Evolutionary conservation across 2,797 vertebrate genomes (phyloP), one percentile per base, ranked within the genome.

Genomic region (Champsocephalus esox): DNA sequence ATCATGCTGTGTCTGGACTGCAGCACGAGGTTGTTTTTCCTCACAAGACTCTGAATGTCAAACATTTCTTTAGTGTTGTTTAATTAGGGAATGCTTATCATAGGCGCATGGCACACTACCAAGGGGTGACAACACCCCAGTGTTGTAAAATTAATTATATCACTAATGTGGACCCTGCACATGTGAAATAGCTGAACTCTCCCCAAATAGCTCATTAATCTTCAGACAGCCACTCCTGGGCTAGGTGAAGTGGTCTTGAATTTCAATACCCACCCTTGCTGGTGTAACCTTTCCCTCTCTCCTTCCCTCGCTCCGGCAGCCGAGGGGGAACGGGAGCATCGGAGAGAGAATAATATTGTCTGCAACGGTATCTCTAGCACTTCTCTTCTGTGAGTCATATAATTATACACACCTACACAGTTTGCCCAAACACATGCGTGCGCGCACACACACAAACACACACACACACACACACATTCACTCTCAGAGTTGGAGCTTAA

Each of bases 91-190:
- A 93, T 91, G 94, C 89, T 96, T 96, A 95, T 95, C 94, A 93
- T 91, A 92, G 90, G 81, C 89, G 61, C 82, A 85, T 91, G 93
- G 87, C 87, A 87, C 3, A 24, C 85, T 77, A 93, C 82, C 87
- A 75, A 76, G 88, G 85, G 91, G 93, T 83, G 87, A 95, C 94
- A 96, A 95, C 96, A 95, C 91, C 92, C 85, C 87, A 60, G 83
- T 95, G 92, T 94, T 96, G 94, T 96, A 94, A 97, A 97, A 97
- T 96, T 96, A 96, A 96, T 97, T 96, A 94, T 92, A 94, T 92
- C 91, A 92, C 93, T 92, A 94, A 94, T 92, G 89, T 94, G 90
- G 91, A 94, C 90, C 92, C 90, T 75, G 87, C 90, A 92, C 92
- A 89, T 95, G 94, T 92, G 73, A 91, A 96, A 96, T 93, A 82